Evolutionary conservation across 2,888 invertebrate genomes (phyloP).

Genomic region (Nipponacmea schrenckii): DNA sequence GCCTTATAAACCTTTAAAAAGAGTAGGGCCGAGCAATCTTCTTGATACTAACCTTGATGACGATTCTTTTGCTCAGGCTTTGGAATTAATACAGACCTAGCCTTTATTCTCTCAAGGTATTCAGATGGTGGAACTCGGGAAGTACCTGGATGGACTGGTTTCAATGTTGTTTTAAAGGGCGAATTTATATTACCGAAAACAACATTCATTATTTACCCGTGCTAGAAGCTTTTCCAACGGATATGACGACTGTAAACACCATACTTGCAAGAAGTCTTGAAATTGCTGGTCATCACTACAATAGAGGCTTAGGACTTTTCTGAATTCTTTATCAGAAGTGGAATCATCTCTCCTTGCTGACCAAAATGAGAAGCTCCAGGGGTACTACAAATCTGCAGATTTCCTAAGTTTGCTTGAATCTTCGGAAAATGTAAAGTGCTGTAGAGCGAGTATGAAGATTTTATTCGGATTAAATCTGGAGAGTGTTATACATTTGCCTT

Average conservation of each 20-base stretch:
- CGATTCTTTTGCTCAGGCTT: no score
- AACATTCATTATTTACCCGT: neutral
- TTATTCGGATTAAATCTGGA: neutral
- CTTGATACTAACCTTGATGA: no score
- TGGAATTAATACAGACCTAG: neutral
- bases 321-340: no score
- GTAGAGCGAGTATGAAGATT: no score
- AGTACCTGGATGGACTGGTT: neutral
- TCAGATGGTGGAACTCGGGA: neutral
- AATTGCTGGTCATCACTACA: neutral
- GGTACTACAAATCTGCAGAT: neutral
- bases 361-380: neutral
- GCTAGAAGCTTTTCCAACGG: neutral
- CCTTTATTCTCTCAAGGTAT: neutral
- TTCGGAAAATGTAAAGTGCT: no score
- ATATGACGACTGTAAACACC: neutral
- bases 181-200: neutral
- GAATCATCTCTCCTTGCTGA: no score
- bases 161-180: neutral
- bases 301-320: neutral
- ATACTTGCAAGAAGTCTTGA: neutral
- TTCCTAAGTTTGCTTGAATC: no score
- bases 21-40: no score
- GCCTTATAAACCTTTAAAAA: neutral
- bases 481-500: conserved; percentile 17